Evolutionary conservation across 2,113 vertebrate species (phyloP).

Genomic region (Sphaerodactylus townsendi): DNA sequence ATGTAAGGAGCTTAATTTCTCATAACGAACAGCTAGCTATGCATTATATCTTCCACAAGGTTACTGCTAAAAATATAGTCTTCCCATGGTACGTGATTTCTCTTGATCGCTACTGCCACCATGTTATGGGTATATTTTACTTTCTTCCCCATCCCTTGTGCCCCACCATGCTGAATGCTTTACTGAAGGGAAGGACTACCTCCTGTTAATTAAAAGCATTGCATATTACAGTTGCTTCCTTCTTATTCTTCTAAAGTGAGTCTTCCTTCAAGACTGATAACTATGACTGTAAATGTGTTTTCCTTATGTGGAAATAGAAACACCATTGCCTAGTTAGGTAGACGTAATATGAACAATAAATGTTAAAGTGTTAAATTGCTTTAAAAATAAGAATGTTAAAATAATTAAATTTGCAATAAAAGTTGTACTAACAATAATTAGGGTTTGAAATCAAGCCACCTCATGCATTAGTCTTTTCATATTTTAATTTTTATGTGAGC

Average conservation of each 20-base stretch:
- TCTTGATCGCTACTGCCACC: neutral
- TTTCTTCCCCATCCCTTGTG: no score
- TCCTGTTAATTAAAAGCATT: neutral
- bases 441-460: no score
- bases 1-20: neutral
- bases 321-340: neutral
- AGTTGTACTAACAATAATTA: no score
- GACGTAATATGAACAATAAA: no score
- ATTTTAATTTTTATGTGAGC: neutral
- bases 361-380: no score
- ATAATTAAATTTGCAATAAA: no score
- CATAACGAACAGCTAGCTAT: neutral
- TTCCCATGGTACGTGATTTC: neutral
- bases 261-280: neutral
- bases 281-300: neutral
- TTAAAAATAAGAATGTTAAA: no score
- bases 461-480: conserved; percentile 3
- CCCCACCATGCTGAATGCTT: neutral
- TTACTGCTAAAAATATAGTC: neutral
- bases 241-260: neutral
- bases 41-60: neutral
- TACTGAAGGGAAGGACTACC: neutral
- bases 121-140: neutral
- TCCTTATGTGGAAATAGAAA: neutral
- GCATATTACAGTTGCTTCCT: neutral